Percentiles rank a stretch among this genome's conserved stretches.
These are phyloP conservation scores for Ceyx margarethae DNA, from an alignment of 2,113 vertebrate genomes.

Conservation along the genomic window DNA sequence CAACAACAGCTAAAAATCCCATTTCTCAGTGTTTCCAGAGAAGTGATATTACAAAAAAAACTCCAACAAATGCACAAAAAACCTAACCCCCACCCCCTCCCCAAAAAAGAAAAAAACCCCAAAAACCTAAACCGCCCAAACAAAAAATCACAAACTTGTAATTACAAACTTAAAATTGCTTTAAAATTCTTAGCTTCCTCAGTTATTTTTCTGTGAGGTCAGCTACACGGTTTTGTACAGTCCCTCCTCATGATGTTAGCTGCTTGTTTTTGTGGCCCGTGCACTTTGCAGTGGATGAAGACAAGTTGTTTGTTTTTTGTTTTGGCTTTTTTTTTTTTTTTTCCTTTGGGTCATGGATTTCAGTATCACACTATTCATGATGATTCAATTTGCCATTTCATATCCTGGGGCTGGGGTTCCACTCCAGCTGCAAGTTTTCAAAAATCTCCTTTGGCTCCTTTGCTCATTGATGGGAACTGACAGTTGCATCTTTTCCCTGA, in stretches of 20 bases:
- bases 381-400: not conserved
- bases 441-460: not conserved
- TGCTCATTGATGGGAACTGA: not conserved
- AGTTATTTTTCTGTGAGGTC: not conserved
- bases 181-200: not conserved
- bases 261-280: not conserved
- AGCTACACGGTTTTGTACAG: not conserved
- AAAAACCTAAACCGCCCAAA: too few relatives aligned
- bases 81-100: too few relatives aligned
- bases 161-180: too few relatives aligned
- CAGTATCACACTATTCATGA: fast-evolving
- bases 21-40: not conserved
- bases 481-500: not conserved
- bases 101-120: too few relatives aligned
- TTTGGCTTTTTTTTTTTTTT: not conserved
- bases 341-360: not conserved
- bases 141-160: too few relatives aligned
- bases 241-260: not conserved
- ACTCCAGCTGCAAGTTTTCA: not conserved
- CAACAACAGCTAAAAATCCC: not conserved
- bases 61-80: too few relatives aligned
- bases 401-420: not conserved
- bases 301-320: not conserved
- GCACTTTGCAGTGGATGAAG: not conserved
- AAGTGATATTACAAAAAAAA: not conserved